Evolutionary conservation across 2,888 invertebrate species (phyloP).

Genomic region (Erebia palarica): DNA sequence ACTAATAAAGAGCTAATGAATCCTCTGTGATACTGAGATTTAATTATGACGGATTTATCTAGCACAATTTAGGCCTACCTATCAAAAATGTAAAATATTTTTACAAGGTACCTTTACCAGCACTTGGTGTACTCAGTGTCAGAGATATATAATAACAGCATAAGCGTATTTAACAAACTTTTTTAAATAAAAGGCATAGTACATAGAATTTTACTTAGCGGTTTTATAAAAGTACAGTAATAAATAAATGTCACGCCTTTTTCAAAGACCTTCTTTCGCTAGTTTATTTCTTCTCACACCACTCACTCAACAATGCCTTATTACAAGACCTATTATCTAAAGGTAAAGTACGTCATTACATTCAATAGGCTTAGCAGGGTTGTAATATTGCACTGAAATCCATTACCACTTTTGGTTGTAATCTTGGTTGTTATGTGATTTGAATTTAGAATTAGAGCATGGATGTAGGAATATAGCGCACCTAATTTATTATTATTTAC

Average conservation of each 20-base stretch:
- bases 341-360: too few species aligned
- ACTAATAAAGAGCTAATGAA: neutral
- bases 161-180: slow-evolving; percentile 5
- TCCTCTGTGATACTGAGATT: neutral
- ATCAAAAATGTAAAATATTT: neutral
- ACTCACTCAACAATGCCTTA: too few species aligned
- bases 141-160: neutral
- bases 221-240: slow-evolving; percentile 20
- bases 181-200: slow-evolving; percentile 2
- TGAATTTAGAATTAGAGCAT: too few species aligned
- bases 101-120: neutral
- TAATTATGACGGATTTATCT: neutral
- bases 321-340: too few species aligned
- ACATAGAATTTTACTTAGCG: slow-evolving; percentile 20
- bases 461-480: too few species aligned
- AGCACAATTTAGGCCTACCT: neutral
- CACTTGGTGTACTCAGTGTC: neutral
- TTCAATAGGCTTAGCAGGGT: too few species aligned
- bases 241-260: slow-evolving; percentile 19
- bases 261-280: slow-evolving; percentile 4
- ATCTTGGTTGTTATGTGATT: too few species aligned
- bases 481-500: too few species aligned
- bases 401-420: too few species aligned
- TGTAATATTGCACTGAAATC: too few species aligned
- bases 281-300: neutral